Percentiles rank a stretch among this genome's conserved stretches.
These are phyloP conservation scores for Dryadula phaetusa DNA, from an alignment of 2,888 invertebrate genomes.

Conservation along the genomic window DNA sequence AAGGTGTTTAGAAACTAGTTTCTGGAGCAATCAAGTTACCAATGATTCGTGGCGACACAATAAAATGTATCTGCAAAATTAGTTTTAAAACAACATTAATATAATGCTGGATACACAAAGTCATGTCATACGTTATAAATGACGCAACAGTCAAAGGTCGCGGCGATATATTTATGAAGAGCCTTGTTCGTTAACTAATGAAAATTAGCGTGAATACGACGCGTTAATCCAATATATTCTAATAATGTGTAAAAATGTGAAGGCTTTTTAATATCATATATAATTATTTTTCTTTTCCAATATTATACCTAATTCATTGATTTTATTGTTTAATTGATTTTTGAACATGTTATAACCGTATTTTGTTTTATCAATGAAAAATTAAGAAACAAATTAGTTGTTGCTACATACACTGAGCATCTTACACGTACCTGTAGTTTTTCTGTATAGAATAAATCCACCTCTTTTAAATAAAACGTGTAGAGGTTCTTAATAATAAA, in stretches of 20 bases:
- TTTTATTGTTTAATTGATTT: too few species aligned
- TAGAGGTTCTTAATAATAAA: conserved; percentile 22
- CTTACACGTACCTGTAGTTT: too few species aligned
- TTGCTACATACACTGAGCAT: too few species aligned
- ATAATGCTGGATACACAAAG: conserved; percentile 9
- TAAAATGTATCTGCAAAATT: conserved; percentile 26
- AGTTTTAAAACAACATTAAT: background rate
- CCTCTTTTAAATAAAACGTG: background rate
- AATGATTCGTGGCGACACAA: conserved; percentile 19
- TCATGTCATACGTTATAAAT: conserved; percentile 28
- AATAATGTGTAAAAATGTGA: background rate
- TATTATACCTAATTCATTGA: too few species aligned
- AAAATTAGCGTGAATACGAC: conserved; percentile 70
- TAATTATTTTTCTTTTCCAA: background rate
- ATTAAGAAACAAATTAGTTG: too few species aligned
- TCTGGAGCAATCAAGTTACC: conserved; percentile 30
- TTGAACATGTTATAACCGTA: too few species aligned
- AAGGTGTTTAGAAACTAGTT: conserved; percentile 35
- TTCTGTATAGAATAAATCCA: too few species aligned
- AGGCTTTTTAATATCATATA: background rate
- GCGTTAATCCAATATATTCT: conserved; percentile 28
- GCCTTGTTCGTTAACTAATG: conserved; percentile 67
- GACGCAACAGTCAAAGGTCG: conserved; percentile 32
- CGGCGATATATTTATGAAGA: conserved; percentile 41
- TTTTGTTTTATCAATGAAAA: too few species aligned